These are phyloP conservation scores for Oncorhynchus tshawytscha DNA, from an alignment of 2,113 vertebrate genomes.

Conservation along the genomic window DNA sequence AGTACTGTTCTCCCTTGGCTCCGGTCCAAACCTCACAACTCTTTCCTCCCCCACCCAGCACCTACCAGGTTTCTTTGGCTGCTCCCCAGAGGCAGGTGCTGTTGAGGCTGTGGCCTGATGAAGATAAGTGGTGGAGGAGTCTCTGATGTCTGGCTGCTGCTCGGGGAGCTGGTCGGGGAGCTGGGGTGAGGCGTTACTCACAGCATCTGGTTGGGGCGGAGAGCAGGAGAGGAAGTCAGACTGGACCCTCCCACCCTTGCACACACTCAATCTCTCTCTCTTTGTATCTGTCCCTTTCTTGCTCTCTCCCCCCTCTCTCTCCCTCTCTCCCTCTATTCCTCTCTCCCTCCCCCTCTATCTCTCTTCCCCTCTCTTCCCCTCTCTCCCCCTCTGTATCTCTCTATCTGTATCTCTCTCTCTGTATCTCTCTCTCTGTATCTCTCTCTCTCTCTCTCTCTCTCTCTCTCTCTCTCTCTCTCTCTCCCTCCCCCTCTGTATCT, in stretches of 20 bases:
- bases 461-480: neutral
- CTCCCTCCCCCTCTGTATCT: neutral
- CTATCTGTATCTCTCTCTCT: neutral
- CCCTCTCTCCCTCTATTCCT: neutral
- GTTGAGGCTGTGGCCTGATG: constrained; percentile 58
- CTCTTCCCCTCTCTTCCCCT: neutral
- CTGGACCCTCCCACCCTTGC: neutral
- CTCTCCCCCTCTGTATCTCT: no score
- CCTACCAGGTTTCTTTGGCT: constrained; percentile 81
- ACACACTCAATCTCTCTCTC: neutral
- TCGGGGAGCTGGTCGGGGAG: no score
- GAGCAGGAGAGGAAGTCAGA: neutral
- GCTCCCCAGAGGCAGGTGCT: constrained; percentile 50
- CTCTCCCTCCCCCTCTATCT: constrained; percentile 3
- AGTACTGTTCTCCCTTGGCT: neutral
- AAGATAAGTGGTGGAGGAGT: constrained; percentile 28
- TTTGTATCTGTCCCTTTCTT: constrained; percentile 8
- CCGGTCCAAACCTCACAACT: constrained; percentile 2
- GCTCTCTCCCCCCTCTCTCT: neutral
- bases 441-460: neutral
- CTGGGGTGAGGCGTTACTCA: constrained; percentile 63
- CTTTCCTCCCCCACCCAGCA: constrained; percentile 41
- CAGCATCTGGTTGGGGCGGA: neutral
- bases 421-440: neutral
- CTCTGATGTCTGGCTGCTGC: constrained; percentile 21